A percentile compares a stretch with the other conserved stretches of the same genome.
Conservation (phyloP, 2,888 invertebrate species). For the Dynastes tityus region DNA sequence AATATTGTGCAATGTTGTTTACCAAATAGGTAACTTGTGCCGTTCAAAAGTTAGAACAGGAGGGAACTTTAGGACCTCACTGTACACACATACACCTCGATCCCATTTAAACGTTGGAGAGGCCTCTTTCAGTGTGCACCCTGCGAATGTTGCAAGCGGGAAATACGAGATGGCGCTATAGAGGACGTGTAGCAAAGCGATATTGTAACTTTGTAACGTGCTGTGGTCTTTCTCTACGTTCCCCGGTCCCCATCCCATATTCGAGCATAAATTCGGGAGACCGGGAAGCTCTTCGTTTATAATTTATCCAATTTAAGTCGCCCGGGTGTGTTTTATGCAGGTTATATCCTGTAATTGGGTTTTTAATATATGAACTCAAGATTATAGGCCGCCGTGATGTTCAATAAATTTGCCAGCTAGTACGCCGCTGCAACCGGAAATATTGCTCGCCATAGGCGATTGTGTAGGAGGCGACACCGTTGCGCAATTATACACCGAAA, state of each 20-base stretch:
- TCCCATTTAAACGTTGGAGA: background rate
- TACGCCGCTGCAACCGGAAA: background rate
- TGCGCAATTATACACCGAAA: no score
- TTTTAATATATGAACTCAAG: slow-evolving; percentile 57
- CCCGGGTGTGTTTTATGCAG: slow-evolving; percentile 56
- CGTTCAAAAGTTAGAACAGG: no score
- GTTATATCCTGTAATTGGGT: slow-evolving; percentile 57
- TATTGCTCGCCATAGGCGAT: background rate
- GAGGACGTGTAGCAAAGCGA: background rate
- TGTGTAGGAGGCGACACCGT: no score
- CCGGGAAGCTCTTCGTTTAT: slow-evolving; percentile 57
- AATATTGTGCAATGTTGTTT: no score
- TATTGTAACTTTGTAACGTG: background rate
- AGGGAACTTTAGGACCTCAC: no score
- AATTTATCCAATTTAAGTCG: slow-evolving; percentile 58
- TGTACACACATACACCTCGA: background rate
- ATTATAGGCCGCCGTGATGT: slow-evolving; percentile 52
- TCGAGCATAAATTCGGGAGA: slow-evolving; percentile 58
- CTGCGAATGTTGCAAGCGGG: slow-evolving; percentile 2
- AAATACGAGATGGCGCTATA: slow-evolving; percentile 11
- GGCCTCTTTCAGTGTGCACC: background rate
- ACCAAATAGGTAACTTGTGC: no score
- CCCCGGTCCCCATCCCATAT: slow-evolving; percentile 48
- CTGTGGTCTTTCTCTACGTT: background rate
- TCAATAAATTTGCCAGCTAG: slow-evolving; percentile 22